Percentiles rank a stretch among this genome's conserved stretches.
phyloP scores from a whole-genome alignment of 2,888 invertebrate genomes.

The Penaeus monodon region DNA sequence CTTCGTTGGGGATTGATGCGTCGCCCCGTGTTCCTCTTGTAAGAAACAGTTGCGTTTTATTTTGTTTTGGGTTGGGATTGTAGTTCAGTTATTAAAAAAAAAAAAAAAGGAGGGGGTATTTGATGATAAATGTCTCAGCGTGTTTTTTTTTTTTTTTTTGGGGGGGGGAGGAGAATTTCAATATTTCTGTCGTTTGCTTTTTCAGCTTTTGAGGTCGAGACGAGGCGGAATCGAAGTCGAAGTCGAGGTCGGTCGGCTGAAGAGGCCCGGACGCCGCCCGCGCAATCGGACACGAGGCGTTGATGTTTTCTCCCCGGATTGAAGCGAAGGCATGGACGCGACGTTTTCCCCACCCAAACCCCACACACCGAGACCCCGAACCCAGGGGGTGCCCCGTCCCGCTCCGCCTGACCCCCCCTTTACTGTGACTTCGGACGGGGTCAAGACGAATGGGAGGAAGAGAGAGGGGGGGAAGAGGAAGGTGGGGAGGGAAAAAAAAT shows the following conservation, averaged over 20 bases:
- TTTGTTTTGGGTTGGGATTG: no score
- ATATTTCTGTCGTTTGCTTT: background rate
- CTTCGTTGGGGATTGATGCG: background rate
- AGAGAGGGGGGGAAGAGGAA: no score
- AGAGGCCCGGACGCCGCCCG: background rate
- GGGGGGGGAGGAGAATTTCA: no score
- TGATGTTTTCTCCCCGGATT: constrained; percentile 46
- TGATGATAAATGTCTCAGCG: no score
- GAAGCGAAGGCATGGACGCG: constrained; percentile 47
- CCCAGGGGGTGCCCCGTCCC: constrained; percentile 6
- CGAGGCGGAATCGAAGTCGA: background rate
- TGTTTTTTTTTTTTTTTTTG: no score
- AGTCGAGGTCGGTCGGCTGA: background rate
- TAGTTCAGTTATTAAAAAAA: no score
- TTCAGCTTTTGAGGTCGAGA: no score
- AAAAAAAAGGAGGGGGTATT: no score
- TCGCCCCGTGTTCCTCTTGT: no score
- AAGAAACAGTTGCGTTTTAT: background rate
- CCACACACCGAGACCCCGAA: constrained; percentile 33
- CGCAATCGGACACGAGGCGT: constrained; percentile 28
- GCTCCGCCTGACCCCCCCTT: background rate
- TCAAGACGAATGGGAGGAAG: no score
- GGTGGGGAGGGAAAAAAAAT: no score
- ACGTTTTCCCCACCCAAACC: constrained; percentile 42
- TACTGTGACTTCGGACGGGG: background rate